phyloP scores from a whole-genome alignment of 2,797 vertebrate genomes.

The Psittacula derbiana region DNA sequence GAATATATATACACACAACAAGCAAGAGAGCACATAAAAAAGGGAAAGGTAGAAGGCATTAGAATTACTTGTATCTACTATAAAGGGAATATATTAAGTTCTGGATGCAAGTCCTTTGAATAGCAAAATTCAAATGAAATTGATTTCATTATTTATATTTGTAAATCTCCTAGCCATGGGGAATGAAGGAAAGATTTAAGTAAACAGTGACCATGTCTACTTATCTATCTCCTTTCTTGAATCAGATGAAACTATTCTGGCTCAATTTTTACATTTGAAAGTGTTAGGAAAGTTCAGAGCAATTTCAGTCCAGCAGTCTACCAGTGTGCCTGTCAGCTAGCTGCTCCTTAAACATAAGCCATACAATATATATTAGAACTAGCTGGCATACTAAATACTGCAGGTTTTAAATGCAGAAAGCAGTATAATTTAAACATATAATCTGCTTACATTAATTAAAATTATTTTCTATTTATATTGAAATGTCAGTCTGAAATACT shows the following conservation, averaged over 20 bases:
- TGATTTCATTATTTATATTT: not conserved
- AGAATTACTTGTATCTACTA: not conserved
- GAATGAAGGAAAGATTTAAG: not conserved
- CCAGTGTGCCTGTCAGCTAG: not conserved
- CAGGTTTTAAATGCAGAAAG: not conserved
- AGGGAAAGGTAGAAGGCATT: not conserved
- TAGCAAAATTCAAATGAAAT: not conserved
- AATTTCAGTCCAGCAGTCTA: not conserved
- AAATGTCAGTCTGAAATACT: not conserved
- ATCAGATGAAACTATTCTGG: not conserved
- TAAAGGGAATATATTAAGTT: not conserved
- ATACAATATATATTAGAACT: not conserved
- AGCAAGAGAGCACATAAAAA: not conserved
- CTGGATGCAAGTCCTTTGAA: not conserved
- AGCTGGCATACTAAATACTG: not conserved
- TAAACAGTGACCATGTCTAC: not conserved
- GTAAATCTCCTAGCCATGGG: not conserved
- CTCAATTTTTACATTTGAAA: not conserved
- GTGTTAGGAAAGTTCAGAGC: not conserved
- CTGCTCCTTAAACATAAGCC: not conserved
- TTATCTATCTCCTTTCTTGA: not conserved
- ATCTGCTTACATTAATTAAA: not conserved
- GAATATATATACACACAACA: not conserved
- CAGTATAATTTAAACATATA: not conserved
- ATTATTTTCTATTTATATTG: not conserved